Evolutionary conservation across 1,140 invertebrate genomes (phyloP).

Genomic region (Leptopilina boulardi): DNA sequence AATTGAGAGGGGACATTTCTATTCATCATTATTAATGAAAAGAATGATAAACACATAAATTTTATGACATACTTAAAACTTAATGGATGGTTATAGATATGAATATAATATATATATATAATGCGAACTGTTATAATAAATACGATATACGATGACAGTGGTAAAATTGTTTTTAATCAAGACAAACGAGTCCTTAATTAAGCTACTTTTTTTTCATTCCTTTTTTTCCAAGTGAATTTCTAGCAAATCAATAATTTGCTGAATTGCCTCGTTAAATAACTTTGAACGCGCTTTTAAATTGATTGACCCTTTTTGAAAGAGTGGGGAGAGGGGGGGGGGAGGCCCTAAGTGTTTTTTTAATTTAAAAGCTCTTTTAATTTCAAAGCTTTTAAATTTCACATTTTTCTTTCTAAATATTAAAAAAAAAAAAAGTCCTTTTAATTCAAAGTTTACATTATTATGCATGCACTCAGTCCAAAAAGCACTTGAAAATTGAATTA

Average conservation of each 20-base stretch:
- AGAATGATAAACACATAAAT: constrained; percentile 6
- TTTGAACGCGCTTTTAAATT: constrained; percentile 19
- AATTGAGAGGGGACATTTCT: too few relatives aligned
- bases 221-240: background rate
- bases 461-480: background rate
- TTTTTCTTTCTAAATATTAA: background rate
- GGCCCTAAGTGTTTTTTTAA: background rate
- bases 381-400: background rate
- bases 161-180: constrained; percentile 1
- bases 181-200: background rate
- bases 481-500: constrained; percentile 5
- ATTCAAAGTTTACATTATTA: background rate
- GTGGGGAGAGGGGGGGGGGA: too few relatives aligned
- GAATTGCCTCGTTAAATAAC: constrained; percentile 1
- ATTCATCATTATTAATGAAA: constrained; percentile 1
- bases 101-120: constrained; percentile 3
- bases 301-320: background rate
- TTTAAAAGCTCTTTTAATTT: constrained; percentile 2
- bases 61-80: constrained; percentile 4
- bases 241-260: constrained; percentile 5
- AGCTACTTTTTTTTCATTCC: background rate
- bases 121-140: background rate
- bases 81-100: background rate
- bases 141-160: background rate
- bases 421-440: background rate